These are phyloP conservation scores for Camponotus vicinus DNA, from an alignment of 1,140 invertebrate species.

Conservation along the genomic window DNA sequence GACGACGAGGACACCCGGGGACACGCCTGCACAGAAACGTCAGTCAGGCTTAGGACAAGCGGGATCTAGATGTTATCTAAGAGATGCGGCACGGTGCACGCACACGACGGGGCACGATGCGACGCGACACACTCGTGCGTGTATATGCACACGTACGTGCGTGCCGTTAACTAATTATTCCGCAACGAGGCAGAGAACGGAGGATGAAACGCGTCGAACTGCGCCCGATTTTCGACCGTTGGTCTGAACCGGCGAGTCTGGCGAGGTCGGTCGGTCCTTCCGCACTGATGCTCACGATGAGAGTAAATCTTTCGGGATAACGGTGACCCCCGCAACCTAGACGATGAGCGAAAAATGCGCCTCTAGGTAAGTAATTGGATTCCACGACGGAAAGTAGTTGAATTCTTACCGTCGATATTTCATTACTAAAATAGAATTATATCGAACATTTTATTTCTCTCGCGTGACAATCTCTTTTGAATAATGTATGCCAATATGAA, in stretches of 20 bases:
- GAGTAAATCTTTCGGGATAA: slow-evolving; percentile 62
- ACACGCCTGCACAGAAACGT: slow-evolving; percentile 80
- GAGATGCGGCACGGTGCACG: slow-evolving; percentile 54
- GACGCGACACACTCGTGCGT: slow-evolving; percentile 11
- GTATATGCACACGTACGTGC: slow-evolving; percentile 35
- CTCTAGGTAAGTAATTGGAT: slow-evolving; percentile 55
- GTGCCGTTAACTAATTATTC: slow-evolving; percentile 79
- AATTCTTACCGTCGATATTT: slow-evolving; percentile 57
- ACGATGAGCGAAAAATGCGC: slow-evolving; percentile 33
- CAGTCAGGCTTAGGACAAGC: slow-evolving; percentile 82
- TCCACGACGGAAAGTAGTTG: slow-evolving; percentile 42
- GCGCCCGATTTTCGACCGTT: slow-evolving; percentile 64
- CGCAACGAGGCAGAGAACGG: slow-evolving; percentile 24
- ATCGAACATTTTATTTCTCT: slow-evolving; percentile 22
- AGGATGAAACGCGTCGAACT: slow-evolving; percentile 38
- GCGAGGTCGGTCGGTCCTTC: slow-evolving; percentile 26
- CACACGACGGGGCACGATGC: slow-evolving; percentile 35
- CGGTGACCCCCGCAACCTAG: slow-evolving; percentile 39
- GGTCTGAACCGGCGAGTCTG: slow-evolving; percentile 27
- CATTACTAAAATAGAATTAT: slow-evolving; percentile 57
- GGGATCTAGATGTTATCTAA: slow-evolving; percentile 77
- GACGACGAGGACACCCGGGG: slow-evolving; percentile 69
- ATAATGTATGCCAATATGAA: slow-evolving; percentile 3
- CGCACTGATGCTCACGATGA: slow-evolving; percentile 40
- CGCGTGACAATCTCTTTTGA: neutral